Conservation (phyloP, 1,140 invertebrate species). For the Aphaenogaster ashmeadi region DNA sequence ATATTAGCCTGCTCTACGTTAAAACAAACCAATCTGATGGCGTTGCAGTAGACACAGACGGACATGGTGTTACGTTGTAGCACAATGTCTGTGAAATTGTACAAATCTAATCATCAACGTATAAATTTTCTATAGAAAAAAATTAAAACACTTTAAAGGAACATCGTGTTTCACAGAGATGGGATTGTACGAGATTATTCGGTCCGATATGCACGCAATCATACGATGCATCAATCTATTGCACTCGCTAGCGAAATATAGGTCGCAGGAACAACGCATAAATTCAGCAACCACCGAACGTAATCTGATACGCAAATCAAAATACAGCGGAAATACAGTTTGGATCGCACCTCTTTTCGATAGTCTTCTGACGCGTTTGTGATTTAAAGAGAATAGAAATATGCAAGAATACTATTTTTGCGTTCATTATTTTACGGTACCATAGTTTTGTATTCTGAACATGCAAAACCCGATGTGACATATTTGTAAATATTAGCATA, state of each 20-base stretch:
- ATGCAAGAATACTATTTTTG: constrained; percentile 69
- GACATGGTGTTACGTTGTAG: constrained; percentile 39
- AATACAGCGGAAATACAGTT: constrained; percentile 50
- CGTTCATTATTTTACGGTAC: constrained; percentile 72
- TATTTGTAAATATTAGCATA: constrained; percentile 77
- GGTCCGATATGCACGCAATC: neutral
- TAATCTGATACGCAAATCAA: constrained; percentile 63
- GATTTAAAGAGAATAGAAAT: constrained; percentile 60
- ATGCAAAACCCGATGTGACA: constrained; percentile 69
- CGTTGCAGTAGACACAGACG: constrained; percentile 47
- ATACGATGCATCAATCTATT: neutral
- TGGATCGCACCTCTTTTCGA: constrained; percentile 55
- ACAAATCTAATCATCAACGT: constrained; percentile 64
- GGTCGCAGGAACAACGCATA: constrained; percentile 20
- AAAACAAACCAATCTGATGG: constrained; percentile 18
- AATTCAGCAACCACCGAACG: constrained; percentile 33
- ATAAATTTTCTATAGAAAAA: constrained; percentile 69
- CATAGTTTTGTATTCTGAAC: constrained; percentile 72
- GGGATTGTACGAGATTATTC: neutral
- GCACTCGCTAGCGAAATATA: constrained; percentile 35
- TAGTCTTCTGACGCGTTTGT: constrained; percentile 69
- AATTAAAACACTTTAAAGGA: neutral
- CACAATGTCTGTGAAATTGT: constrained; percentile 68
- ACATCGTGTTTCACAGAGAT: constrained; percentile 8
- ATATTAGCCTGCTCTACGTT: neutral